Evolutionary conservation across 2,888 invertebrate species (phyloP), one percentile per base, ranked within the genome.

Genomic region (Ischnura elegans): DNA sequence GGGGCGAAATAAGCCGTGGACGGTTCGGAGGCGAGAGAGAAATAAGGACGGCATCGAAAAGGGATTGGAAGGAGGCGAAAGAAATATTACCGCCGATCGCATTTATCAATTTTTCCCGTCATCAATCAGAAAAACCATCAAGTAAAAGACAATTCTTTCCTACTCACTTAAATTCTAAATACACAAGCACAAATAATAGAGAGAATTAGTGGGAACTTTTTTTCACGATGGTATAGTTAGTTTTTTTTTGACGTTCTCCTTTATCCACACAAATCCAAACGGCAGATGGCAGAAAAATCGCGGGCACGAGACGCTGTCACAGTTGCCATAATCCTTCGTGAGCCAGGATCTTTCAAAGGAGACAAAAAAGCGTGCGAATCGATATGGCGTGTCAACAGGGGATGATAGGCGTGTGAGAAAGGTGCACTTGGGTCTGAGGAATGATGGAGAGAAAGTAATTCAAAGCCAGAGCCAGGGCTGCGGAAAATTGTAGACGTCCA

Each of bases 231-330:
- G 86, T 51, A 10, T 19, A 45, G 43, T 19, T 43, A 29, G n/a
- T 43, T 13, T 46, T 76, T 76, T 36, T 46, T 86, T 25, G 10
- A 46, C n/a, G 21, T 42, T 55, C 6, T 55, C 55, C 55, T 55
- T 5, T 19, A 19, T 1, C 51, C 51, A 36, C 47, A 19, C 21
- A 36, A 43, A 42, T 42, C 43, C 36, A 25, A 36, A 76, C 8
- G 0, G 76, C 61, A 90, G 90, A 90, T 90, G 61, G 90, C 90
- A 90, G 87, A 61, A 61, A 87, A 87, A 87, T 87, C 87, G 55
- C 87, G 43, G 55, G 25, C 19, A 43, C 36, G 90, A 36, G 61
- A 90, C n/a, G 25, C 90, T 61, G 43, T 43, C 90, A 10, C 43
- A 36, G 61, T 66, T n/a, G 16, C 61, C 55, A 87, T 87, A 87